These are phyloP conservation scores for Plectropomus leopardus DNA, from an alignment of 2,113 vertebrate species.

Conservation along the genomic window DNA sequence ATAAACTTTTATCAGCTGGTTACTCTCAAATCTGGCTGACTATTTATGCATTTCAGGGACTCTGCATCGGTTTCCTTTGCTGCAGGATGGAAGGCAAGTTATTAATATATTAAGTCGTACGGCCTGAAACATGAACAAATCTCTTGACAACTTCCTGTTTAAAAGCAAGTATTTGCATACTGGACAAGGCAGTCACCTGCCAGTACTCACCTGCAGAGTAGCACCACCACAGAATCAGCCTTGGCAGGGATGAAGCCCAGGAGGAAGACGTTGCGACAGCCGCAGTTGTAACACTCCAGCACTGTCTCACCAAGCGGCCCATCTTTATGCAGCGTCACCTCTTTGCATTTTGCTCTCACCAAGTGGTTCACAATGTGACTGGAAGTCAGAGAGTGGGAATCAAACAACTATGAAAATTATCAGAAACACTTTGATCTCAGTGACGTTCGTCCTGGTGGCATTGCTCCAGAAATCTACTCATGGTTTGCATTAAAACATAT, in stretches of 20 bases:
- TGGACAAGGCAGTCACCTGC: not conserved
- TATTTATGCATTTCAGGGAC: not conserved
- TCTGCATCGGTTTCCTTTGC: not conserved
- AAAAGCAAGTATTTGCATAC: not conserved
- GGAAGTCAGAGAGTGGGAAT: constrained; percentile 10
- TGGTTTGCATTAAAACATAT: not conserved
- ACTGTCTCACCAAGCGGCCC: constrained; percentile 97
- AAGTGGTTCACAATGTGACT: constrained; percentile 99
- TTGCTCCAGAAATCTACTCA: not conserved
- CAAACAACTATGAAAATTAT: not conserved
- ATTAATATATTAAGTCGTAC: not conserved
- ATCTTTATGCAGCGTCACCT: constrained; percentile 98
- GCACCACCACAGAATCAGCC: constrained; percentile 96
- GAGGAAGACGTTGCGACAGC: constrained; percentile 97
- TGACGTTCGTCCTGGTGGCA: not conserved
- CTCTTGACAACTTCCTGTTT: not conserved
- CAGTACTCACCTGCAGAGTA: constrained; percentile 92
- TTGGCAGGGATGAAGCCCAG: constrained; percentile 99
- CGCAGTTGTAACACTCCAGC: constrained; percentile 98
- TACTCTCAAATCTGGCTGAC: not conserved
- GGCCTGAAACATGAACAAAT: not conserved
- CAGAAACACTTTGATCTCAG: not conserved
- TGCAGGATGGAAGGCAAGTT: not conserved
- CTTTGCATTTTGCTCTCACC: constrained; percentile 98
- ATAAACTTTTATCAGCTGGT: not conserved